These are phyloP conservation scores for Sorex fumeus DNA, from an alignment of 2,113 vertebrate species.

Conservation along the genomic window DNA sequence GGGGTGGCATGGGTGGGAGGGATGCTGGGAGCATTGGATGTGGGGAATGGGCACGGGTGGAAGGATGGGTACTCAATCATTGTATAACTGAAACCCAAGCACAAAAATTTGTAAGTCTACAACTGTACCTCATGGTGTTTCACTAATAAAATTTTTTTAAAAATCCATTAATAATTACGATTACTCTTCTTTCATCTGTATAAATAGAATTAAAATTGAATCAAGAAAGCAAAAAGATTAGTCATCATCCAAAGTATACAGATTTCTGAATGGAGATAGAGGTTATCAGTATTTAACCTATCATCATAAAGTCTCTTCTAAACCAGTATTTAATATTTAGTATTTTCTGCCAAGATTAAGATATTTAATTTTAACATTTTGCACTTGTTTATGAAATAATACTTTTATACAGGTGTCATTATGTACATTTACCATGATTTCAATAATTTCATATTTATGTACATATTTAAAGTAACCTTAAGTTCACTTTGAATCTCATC, in stretches of 20 bases:
- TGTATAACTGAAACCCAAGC: too few species aligned
- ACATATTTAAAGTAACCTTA: slow-evolving; percentile 10
- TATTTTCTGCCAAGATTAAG: slow-evolving; percentile 20
- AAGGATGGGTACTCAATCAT: too few species aligned
- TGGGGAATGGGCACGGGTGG: too few species aligned
- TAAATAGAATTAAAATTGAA: slow-evolving; percentile 24
- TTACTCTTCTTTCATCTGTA: slow-evolving; percentile 52
- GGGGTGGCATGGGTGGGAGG: too few species aligned
- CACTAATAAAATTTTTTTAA: too few species aligned
- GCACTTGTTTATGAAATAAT: slow-evolving; percentile 1
- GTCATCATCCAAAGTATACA: background rate
- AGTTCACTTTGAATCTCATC: slow-evolving; percentile 41
- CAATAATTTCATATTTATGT: slow-evolving; percentile 13
- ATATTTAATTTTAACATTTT: slow-evolving; percentile 52
- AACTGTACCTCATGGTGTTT: too few species aligned
- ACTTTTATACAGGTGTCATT: background rate
- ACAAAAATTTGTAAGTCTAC: too few species aligned
- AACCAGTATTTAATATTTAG: slow-evolving; percentile 30
- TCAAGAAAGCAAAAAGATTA: slow-evolving; percentile 2
- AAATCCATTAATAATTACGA: slow-evolving; percentile 42
- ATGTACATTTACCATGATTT: slow-evolving; percentile 2
- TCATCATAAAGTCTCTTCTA: background rate
- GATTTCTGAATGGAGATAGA: background rate
- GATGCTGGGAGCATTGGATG: too few species aligned
- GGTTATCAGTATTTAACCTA: background rate